Base-by-base conservation (phyloP, 1,140 invertebrate species). In the Hormaphis cornu region DNA sequence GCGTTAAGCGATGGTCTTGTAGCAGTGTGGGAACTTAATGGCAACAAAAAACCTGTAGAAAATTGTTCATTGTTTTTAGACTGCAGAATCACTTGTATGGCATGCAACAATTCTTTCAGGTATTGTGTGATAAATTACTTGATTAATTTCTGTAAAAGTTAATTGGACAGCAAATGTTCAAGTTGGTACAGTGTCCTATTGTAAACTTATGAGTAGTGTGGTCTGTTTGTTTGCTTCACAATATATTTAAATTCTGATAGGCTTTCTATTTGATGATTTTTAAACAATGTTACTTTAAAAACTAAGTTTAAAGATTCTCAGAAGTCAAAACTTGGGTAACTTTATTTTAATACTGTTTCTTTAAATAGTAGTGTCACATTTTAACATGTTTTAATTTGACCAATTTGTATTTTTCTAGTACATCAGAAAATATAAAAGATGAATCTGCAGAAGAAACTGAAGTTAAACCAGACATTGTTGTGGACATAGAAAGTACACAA, bases 71-170 rank as follows among this genome's bases (percentile, higher is more conserved):
- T 66, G n/a, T 59, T 70, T 52, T 44, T 69, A 18, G 72, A 71
- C 35, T 72, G 71, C 37, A 52, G 72, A 24, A 37, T 73, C 12
- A 73, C 71, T 52, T 73, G 72, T 70, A 71, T 71, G 37, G 18
- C 54, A 5, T 48, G 28, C 24, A 66, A 46, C 1, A 66, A 46
- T 22, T 66, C 26, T 24, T 46, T 33, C 14, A 66, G 28, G 61
- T 48, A 48, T 3, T 4, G 1, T 33, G 18, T 4, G 16, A 26
- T 26, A n/a, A n/a, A n/a, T n/a, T n/a, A n/a, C n/a, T n/a, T n/a
- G n/a, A n/a, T n/a, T n/a, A n/a, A n/a, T n/a, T n/a, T n/a, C n/a
- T n/a, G n/a, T n/a, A n/a, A n/a, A n/a, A n/a, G n/a, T n/a, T n/a
- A n/a, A n/a, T n/a, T n/a, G n/a, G n/a, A n/a, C n/a, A n/a, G n/a